These are phyloP conservation scores for Pseudorhombus dupliciocellatus DNA, from an alignment of 2,113 vertebrate genomes.

Conservation along the genomic window DNA sequence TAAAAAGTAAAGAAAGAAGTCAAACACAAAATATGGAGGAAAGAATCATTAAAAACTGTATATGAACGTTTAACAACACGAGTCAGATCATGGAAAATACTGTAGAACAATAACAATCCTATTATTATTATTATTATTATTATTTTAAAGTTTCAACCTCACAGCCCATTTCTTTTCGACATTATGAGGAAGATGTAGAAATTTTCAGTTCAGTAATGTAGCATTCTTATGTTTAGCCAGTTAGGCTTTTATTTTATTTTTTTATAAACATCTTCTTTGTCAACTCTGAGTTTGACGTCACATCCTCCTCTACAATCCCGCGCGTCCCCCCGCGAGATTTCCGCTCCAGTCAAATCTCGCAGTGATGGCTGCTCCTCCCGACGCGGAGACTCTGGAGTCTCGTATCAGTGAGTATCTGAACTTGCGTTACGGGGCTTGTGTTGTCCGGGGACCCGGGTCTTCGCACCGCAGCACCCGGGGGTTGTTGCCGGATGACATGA, in stretches of 20 bases:
- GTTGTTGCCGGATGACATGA: not conserved
- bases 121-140: no score
- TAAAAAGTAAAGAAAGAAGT: not conserved
- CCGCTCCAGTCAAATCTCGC: constrained; percentile 70
- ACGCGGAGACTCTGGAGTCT: constrained; percentile 92
- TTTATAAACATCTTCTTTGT: not conserved
- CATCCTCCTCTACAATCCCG: constrained; percentile 14
- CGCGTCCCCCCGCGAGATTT: constrained; percentile 54
- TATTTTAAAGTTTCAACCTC: no score
- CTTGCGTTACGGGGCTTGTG: constrained; percentile 1
- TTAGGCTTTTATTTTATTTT: not conserved
- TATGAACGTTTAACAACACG: no score
- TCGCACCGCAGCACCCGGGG: fast-evolving
- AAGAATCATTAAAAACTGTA: no score
- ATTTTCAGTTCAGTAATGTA: no score
- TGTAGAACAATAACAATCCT: no score
- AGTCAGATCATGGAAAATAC: no score
- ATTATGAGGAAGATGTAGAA: no score
- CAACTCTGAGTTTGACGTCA: not conserved
- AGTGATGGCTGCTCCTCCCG: constrained; percentile 88
- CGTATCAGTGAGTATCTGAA: constrained; percentile 92
- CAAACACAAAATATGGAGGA: no score
- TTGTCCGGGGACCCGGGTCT: not conserved
- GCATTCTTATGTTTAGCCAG: not conserved
- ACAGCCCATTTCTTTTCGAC: no score